These are phyloP conservation scores for Melanotaenia duboulayi DNA, from an alignment of 2,113 vertebrate genomes.

Conservation along the genomic window DNA sequence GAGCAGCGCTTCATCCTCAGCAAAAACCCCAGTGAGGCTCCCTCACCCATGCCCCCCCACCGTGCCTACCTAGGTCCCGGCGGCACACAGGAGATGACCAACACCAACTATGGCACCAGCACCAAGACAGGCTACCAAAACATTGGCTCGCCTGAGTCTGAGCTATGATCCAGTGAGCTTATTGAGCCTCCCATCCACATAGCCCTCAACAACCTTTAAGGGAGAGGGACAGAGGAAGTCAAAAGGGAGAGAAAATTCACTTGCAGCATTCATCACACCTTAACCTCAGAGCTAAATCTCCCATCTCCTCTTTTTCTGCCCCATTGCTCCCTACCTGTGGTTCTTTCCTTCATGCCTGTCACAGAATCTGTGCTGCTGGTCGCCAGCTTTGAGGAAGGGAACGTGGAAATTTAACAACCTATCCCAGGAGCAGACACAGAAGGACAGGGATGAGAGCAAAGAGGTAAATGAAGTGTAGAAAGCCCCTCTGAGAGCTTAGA, in stretches of 20 bases:
- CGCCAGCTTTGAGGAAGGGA: constrained; percentile 27
- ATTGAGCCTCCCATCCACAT: constrained; percentile 14
- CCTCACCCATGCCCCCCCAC: constrained; percentile 94
- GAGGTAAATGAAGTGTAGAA: constrained; percentile 1
- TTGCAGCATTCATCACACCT: constrained; percentile 68
- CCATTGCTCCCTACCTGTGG: not conserved
- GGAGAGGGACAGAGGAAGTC: constrained; percentile 42
- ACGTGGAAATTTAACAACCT: not conserved
- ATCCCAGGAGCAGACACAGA: constrained; percentile 30
- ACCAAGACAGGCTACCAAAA: constrained; percentile 90
- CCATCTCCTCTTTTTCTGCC: constrained; percentile 4
- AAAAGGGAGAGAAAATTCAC: constrained; percentile 46
- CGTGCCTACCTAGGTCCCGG: constrained; percentile 94
- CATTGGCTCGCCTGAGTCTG: constrained; percentile 92
- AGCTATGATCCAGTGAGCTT: constrained; percentile 86
- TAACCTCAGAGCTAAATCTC: constrained; percentile 58
- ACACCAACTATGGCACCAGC: constrained; percentile 92
- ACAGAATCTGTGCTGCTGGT: constrained; percentile 10
- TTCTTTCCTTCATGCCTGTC: constrained; percentile 8
- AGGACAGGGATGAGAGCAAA: not conserved
- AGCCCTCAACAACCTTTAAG: constrained; percentile 24
- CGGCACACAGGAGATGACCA: constrained; percentile 89
- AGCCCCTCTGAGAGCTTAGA: not conserved
- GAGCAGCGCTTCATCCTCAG: constrained; percentile 97
- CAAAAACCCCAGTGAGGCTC: constrained; percentile 92